These are phyloP conservation scores for Fragum fragum DNA, from an alignment of 2,888 invertebrate genomes.

Conservation along the genomic window DNA sequence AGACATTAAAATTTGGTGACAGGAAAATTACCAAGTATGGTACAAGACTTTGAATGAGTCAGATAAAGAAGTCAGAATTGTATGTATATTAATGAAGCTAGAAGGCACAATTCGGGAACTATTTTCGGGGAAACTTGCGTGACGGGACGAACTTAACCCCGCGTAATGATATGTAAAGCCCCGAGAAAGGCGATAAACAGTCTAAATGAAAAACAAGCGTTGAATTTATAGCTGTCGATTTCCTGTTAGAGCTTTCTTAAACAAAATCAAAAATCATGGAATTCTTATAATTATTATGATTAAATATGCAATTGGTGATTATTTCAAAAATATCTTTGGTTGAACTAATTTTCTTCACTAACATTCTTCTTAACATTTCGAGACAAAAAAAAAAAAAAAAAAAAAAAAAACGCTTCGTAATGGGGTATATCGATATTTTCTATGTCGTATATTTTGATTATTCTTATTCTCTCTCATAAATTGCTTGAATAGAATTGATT, in stretches of 20 bases:
- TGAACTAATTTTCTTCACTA: too few species aligned
- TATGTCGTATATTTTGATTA: too few species aligned
- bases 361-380: too few species aligned
- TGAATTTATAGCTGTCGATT: slow-evolving; percentile 20
- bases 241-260: not conserved
- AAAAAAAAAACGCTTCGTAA: too few species aligned
- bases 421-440: too few species aligned
- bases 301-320: too few species aligned
- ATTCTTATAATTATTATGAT: too few species aligned
- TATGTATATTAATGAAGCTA: slow-evolving; percentile 25
- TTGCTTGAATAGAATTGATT: too few species aligned
- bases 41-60: slow-evolving; percentile 1
- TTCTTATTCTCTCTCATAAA: too few species aligned
- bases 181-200: slow-evolving; percentile 23
- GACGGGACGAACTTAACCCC: slow-evolving; percentile 25
- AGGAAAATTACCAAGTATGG: not conserved
- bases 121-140: slow-evolving; percentile 8
- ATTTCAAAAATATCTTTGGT: too few species aligned
- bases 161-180: slow-evolving; percentile 24
- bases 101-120: slow-evolving; percentile 4
- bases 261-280: too few species aligned
- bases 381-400: too few species aligned
- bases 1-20: slow-evolving; percentile 6
- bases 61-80: slow-evolving; percentile 8
- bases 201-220: slow-evolving; percentile 32